phyloP scores from a whole-genome alignment of 2,797 vertebrate genomes.

The Triplophysa yarkandensis region DNA sequence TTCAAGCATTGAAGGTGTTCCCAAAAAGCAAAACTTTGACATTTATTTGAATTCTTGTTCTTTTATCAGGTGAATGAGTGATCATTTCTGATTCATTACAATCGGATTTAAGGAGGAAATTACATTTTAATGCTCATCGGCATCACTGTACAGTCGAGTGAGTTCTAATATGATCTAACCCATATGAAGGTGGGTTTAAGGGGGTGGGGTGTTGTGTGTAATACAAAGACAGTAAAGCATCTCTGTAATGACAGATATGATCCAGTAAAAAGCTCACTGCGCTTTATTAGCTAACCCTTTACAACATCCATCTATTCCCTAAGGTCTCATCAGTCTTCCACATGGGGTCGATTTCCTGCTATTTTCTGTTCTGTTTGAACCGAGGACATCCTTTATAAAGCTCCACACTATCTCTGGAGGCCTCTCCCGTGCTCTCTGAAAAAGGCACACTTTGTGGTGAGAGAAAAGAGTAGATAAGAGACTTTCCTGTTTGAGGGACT shows the following conservation, averaged over 20 bases:
- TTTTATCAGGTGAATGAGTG: constrained; percentile 19
- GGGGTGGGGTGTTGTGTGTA: constrained; percentile 12
- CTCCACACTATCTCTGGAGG: constrained; percentile 36
- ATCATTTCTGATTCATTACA: constrained; percentile 34
- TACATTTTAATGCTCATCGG: constrained; percentile 29
- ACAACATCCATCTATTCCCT: constrained; percentile 27
- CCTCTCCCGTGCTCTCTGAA: constrained; percentile 21
- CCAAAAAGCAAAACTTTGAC: constrained; percentile 6
- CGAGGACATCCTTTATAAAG: constrained; percentile 22
- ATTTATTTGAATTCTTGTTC: not conserved
- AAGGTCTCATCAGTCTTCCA: constrained; percentile 21
- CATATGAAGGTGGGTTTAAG: not conserved
- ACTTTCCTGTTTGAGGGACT: constrained; percentile 20
- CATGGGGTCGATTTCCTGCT: constrained; percentile 24
- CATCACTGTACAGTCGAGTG: not conserved
- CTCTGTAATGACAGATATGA: constrained; percentile 62
- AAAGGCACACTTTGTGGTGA: constrained; percentile 42
- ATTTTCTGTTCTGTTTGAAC: constrained; percentile 29
- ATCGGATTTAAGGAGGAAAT: constrained; percentile 4
- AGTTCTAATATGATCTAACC: not conserved
- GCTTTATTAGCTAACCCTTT: constrained; percentile 48
- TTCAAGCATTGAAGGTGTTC: constrained; percentile 16
- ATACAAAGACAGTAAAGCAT: constrained; percentile 54
- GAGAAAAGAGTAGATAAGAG: constrained; percentile 24
- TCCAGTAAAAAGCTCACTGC: constrained; percentile 27